A percentile compares a stretch with the other conserved stretches of the same genome.
These are phyloP conservation scores for Neodon shergylaensis DNA, from an alignment of 2,113 vertebrate species.

Conservation along the genomic window DNA sequence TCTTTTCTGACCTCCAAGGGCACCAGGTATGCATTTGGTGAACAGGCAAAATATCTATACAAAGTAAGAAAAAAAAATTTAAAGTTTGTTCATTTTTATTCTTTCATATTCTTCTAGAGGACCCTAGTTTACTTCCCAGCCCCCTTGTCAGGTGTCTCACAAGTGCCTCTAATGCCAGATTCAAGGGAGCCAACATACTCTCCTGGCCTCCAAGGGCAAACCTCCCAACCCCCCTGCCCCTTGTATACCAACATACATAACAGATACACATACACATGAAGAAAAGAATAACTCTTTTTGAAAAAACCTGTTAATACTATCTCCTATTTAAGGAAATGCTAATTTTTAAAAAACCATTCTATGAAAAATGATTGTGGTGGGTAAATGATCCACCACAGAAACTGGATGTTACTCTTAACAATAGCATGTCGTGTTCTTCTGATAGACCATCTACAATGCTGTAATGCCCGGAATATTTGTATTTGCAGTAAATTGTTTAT, in stretches of 20 bases:
- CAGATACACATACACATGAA: not conserved
- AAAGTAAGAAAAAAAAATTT: not conserved
- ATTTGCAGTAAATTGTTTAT: constrained; percentile 3
- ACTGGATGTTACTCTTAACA: not conserved
- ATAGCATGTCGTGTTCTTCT: not conserved
- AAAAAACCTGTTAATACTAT: not conserved
- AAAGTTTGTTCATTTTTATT: not conserved
- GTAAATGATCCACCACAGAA: not conserved
- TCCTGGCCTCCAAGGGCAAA: not conserved
- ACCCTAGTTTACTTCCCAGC: not conserved
- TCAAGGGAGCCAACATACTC: not conserved
- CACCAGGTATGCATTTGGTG: not conserved
- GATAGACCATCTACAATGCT: not conserved
- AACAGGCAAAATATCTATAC: not conserved
- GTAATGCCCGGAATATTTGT: not conserved
- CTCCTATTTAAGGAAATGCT: not conserved
- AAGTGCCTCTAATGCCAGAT: not conserved
- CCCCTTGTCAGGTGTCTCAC: not conserved
- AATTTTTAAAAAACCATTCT: not conserved
- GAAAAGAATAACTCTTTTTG: not conserved
- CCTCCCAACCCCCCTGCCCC: not conserved
- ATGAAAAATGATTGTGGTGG: constrained; percentile 1
- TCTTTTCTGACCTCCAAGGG: not conserved
- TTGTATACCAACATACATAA: not conserved
- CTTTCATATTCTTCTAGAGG: not conserved